Evolutionary conservation across 2,797 vertebrate species (phyloP).

Genomic region (Capromys pilorides): DNA sequence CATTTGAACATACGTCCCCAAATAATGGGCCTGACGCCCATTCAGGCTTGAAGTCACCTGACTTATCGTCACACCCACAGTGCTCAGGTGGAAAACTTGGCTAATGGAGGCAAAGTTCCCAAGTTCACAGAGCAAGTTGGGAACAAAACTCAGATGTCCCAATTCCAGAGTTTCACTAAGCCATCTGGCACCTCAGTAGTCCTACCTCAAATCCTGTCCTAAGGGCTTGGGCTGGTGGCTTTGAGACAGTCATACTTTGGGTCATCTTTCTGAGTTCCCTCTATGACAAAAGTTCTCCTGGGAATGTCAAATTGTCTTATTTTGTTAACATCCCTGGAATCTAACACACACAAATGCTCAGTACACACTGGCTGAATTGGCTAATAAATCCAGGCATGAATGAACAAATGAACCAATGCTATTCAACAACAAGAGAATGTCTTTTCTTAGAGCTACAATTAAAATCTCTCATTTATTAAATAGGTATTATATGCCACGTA

Average conservation of each 20-base stretch:
- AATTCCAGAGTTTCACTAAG: constrained; percentile 1
- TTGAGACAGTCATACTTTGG: neutral
- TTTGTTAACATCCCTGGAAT: neutral
- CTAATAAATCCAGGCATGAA: neutral
- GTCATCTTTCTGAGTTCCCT: neutral
- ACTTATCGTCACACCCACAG: neutral
- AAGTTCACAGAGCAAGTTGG: neutral
- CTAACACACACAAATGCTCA: neutral
- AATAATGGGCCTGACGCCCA: neutral
- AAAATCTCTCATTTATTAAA: neutral
- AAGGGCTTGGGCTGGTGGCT: neutral
- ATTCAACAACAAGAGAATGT: neutral
- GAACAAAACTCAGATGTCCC: neutral
- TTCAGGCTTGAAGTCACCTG: neutral
- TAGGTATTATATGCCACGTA: neutral
- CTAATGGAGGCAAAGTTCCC: neutral
- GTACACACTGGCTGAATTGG: neutral
- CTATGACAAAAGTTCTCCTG: neutral
- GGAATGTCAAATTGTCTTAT: neutral
- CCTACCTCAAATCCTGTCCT: neutral
- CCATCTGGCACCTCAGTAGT: neutral
- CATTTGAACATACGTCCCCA: neutral
- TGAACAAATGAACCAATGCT: neutral
- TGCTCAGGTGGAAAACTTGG: neutral
- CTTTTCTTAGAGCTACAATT: neutral